Base-by-base conservation (phyloP, 2,113 vertebrate genomes). In the Murina feae region DNA sequence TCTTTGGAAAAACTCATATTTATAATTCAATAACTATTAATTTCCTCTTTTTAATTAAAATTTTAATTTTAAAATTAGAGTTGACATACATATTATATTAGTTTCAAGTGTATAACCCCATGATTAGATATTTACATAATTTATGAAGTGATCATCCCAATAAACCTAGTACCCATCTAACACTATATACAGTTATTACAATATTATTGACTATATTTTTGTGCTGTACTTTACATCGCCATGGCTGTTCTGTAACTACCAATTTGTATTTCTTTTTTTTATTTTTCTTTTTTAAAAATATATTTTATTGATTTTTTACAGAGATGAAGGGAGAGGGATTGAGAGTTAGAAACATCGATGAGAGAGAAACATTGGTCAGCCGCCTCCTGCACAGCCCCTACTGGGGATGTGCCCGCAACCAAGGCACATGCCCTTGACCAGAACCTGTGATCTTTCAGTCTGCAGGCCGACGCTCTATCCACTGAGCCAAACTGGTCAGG, bases 1-100 rank as follows among this genome's bases (percentile, higher is more conserved):
- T 97, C 91, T 94, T 96, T 97, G 87, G 96, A 92, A 98, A 97
- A 96, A 97, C 92, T 94, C 83, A 58, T 97, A 65, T 98, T 97
- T 51, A 96, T 98, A 98, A 97, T 96, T 98, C 91, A 92, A 94
- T 83, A 95, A 79, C 97, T 96, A 94, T 90, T 94, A n/a, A 88
- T 6, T 94, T 97, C 95, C 83, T 20, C 69, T 72, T 71, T 71
- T 71, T 71, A 25, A 25, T 42, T 37, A 60, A 60, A 60, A 23
- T 69, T 69, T 69, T 69, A 39, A 39, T 71, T 42, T 42, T 71
- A 14, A 42, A 71, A 71, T 71, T 42, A 9, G 37, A 71, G 69
- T 71, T 71, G 23, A 71, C 37, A 39, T 71, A 71, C 5, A 37
- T 71, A 71, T 39, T 71, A 39, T 71, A 35, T 71, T 71, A 71